Base-by-base conservation (phyloP, 2,888 invertebrate species). In the Diadegma fenestrale region DNA sequence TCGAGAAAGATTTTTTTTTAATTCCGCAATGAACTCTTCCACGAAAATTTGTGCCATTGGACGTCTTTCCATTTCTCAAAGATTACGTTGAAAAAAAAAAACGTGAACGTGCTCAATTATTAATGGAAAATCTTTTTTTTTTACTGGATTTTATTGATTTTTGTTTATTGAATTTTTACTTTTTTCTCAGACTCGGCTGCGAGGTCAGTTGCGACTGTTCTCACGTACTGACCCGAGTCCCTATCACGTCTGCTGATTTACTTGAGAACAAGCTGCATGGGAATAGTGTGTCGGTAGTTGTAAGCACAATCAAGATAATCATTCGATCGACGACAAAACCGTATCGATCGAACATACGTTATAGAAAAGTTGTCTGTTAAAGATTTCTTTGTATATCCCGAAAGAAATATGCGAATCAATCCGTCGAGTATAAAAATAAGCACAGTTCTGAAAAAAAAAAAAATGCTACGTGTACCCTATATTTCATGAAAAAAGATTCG, bases 291-390 rank as follows among this genome's bases (percentile, higher is more conserved):
- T 58, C 58, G 26, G 26, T 58, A 58, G 26, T 58, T 43, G 14
- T 33, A 61, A 68, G 26, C 48, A 78, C 54, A 68, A 78, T 41
- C 37, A 80, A 82, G 51, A 73, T 79, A 73, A 71, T 73, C 77
- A 61, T 76, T 78, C 66, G 81, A 64, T 82, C 54, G 48, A 77
- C 37, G 22, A 33, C 12, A 43, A 54, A 19, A 69, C 48, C 41
- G 68, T 37, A 37, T 33, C 51, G 76, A 79, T 81, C 43, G 45
- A 73, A 73, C 71, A 26, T 71, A 64, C 68, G 45, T 66, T 77
- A 80, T 45, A 19, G 33, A 37, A 63, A 54, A 81, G 58, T 80
- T 69, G 72, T 48, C 75, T 71, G 73, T 85, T 79, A 33, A 82
- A 77, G 64, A 8, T 68, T 73, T 73, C 19, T 41, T 58, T 78